Evolutionary conservation across 2,888 invertebrate genomes (phyloP), one percentile per base, ranked within the genome.

Genomic region (Orthosia cruda): DNA sequence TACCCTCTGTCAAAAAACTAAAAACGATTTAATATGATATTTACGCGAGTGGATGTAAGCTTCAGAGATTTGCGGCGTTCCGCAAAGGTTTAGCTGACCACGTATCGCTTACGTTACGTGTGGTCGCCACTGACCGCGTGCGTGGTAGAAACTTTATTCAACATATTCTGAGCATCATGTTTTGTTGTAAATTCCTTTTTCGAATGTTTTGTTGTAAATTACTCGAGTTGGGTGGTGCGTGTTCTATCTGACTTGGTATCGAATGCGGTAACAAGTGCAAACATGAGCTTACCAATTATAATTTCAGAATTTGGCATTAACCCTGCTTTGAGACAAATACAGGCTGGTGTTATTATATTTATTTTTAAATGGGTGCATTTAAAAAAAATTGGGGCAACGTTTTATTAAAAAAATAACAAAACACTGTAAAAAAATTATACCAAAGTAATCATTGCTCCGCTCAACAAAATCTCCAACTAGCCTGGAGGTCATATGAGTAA

Each of bases 51-150:
- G 61, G 58, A 68, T 77, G 45, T 70, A 72, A 68, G 70, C 74
- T 61, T 62, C n/a, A 54, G 67, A 81, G 84, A 80, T 77, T 83
- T 84, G 83, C 65, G 83, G 83, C 9, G 11, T 23, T 26, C 70
- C 83, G 16, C 57, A 65, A 61, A 52, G 71, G 62, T 65, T 78
- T 71, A 80, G 15, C 70, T 50, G 32, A 65, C 80, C 85, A 73
- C 77, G 63, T 74, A 84, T 70, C 68, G 81, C 65, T 81, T 68
- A 50, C 64, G 61, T 58, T 71, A 73, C 64, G 64, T 81, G 82
- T 65, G 76, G 82, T 64, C 57, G 40, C 74, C 15, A 65, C 47
- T 50, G 70, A 77, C 79, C 79, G 74, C 74, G 59, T 40, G 18
- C 23, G 68, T 71, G 72, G 75, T 75, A 63, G 13, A 58, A 84